phyloP scores from a whole-genome alignment of 2,797 vertebrate genomes.

The Staurois parvus region DNA sequence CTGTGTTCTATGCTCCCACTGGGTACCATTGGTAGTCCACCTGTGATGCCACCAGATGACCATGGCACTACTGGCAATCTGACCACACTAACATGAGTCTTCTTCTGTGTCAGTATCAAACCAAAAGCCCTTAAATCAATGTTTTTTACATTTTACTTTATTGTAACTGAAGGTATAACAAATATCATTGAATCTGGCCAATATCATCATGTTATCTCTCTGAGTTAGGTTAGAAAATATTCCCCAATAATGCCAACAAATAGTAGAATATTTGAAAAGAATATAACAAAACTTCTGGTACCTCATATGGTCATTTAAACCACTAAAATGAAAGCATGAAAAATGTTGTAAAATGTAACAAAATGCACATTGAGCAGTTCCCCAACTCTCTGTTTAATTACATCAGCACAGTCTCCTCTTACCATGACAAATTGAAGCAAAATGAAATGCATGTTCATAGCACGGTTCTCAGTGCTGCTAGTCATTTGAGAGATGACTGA shows the following conservation, averaged over 20 bases:
- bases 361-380: not conserved
- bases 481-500: not conserved
- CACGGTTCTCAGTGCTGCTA: not conserved
- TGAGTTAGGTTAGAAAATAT: not conserved
- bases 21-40: too few relatives aligned
- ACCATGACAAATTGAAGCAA: constrained; percentile 3
- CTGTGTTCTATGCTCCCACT: too few relatives aligned
- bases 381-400: not conserved
- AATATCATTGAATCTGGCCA: too few relatives aligned
- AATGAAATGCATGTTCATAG: constrained; percentile 4
- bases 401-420: constrained; percentile 3
- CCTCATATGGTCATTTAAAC: not conserved
- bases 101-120: too few relatives aligned
- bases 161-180: too few relatives aligned
- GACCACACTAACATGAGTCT: too few relatives aligned
- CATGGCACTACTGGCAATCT: too few relatives aligned
- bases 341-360: not conserved
- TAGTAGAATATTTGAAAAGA: too few relatives aligned
- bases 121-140: too few relatives aligned
- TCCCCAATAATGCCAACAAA: not conserved
- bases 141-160: too few relatives aligned
- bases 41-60: too few relatives aligned
- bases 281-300: not conserved
- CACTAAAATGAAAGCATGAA: not conserved
- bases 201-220: not conserved